Evolutionary conservation across 2,113 vertebrate genomes (phyloP), one percentile per base, ranked within the genome.

Genomic region (Myiopsitta monachus): DNA sequence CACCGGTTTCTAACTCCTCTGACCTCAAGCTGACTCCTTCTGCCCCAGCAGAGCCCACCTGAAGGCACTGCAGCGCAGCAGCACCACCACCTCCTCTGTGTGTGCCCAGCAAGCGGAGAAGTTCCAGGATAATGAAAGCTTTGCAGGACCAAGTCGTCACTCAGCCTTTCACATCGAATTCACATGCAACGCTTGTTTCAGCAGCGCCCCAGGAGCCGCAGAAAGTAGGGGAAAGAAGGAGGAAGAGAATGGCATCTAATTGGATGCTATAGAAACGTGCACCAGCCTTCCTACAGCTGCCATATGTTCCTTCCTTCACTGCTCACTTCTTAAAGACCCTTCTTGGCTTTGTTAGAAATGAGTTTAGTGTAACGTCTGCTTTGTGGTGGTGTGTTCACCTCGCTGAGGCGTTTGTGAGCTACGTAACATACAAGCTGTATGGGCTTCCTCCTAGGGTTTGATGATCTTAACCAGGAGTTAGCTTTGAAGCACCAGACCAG

Each of bases 241-340:
- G 67, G 41, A 92, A 91, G 75, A 0, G 7, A 91, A 86, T 54
- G 36, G 57, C 67, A 77, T 57, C 52, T 89, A 83, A 52, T 0
- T 70, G 78, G 54, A 77, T 17, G 28, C 72, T 90, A 46, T 0
- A 88, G 82, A 84, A 95, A 77, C 21, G 19, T 2, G 19, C 82
- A 64, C 49, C 67, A 88, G 78, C 64, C 79, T 81, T 96, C 75
- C 61, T 93, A 90, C 75, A 88, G 73, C 79, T 95, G 43, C 88
- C 90, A 49, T 95, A 83, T 61, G 88, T 33, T 87, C 47, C 72
- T 64, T 90, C 64, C 90, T 70, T 54, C 0, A 0, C 80, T 96
- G 92, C 83, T 96, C 80, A 24, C 66, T 94, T 92, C 92, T 84
- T 33, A n/a, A 26, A 78, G 73, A 33, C 33, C 43, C 11, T n/a